A percentile compares a stretch with the other conserved stretches of the same genome.
phyloP scores from a whole-genome alignment of 2,113 vertebrate genomes.

The Hippocampus mohnikei region DNA sequence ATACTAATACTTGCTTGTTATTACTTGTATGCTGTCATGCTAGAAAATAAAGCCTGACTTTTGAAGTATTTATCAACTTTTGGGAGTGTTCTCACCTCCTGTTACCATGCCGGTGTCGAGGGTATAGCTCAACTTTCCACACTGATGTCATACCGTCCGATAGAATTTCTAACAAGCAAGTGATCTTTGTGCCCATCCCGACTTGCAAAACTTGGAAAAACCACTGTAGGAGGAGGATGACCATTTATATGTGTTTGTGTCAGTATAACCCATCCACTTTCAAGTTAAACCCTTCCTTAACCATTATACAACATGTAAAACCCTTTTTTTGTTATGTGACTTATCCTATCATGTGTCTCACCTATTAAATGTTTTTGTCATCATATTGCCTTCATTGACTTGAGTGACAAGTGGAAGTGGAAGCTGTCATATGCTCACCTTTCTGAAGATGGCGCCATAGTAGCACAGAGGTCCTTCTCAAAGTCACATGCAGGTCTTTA shows the following conservation, averaged over 20 bases:
- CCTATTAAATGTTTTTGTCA: constrained; percentile 43
- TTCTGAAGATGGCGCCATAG: constrained; percentile 65
- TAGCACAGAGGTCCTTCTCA: constrained; percentile 32
- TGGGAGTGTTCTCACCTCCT: not conserved
- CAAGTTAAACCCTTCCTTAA: constrained; percentile 10
- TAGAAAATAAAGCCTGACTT: not conserved
- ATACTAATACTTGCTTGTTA: no score
- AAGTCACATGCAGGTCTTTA: constrained; percentile 4
- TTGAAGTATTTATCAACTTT: not conserved
- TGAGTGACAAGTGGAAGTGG: not conserved
- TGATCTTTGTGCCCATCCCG: not conserved
- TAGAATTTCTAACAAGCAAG: not conserved
- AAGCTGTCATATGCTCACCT: constrained; percentile 6
- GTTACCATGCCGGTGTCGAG: not conserved
- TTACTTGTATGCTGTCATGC: no score
- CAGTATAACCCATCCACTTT: constrained; percentile 38
- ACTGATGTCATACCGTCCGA: no score
- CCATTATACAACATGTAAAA: constrained; percentile 39
- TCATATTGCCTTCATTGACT: not conserved
- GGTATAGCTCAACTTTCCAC: not conserved
- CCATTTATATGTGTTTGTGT: not conserved
- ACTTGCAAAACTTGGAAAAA: not conserved
- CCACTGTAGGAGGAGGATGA: constrained; percentile 1
- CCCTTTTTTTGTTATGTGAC: constrained; percentile 23
- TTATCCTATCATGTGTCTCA: constrained; percentile 20